Evolutionary conservation across 2,888 invertebrate genomes (phyloP).

Genomic region (Vesta saturnalis): DNA sequence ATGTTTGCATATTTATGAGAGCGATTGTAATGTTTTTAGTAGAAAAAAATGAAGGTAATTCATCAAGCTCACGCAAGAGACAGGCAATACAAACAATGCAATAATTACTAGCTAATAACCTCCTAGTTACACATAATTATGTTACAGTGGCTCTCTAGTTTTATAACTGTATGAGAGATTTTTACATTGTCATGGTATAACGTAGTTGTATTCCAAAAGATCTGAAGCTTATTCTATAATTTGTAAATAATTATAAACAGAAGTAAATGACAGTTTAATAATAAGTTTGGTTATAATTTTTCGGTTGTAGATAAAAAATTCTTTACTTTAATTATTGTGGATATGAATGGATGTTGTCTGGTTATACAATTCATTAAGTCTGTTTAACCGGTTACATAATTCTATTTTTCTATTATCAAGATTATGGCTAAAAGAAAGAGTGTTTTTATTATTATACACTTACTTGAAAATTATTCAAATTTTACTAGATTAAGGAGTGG

Average conservation of each 20-base stretch:
- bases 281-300: neutral
- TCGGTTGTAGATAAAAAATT: conserved; percentile 4
- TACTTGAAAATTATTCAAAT: no score
- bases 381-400: conserved; percentile 9
- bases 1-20: neutral
- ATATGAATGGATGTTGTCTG: neutral
- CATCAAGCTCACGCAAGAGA: conserved; percentile 10
- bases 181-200: conserved; percentile 17
- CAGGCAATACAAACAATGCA: conserved; percentile 8
- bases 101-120: conserved; percentile 16
- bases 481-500: no score
- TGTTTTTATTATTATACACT: no score
- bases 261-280: conserved; percentile 7
- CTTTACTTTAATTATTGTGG: neutral
- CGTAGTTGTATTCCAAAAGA: conserved; percentile 3
- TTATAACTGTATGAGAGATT: conserved; percentile 23
- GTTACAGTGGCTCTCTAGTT: neutral
- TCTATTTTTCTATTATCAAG: neutral
- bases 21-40: neutral
- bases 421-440: neutral
- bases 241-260: neutral
- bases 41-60: conserved; percentile 8
- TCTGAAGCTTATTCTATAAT: neutral
- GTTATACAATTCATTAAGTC: neutral
- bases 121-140: conserved; percentile 25